Evolutionary conservation across 2,113 vertebrate genomes (phyloP), one percentile per base, ranked within the genome.

Genomic region (Elachura formosa): DNA sequence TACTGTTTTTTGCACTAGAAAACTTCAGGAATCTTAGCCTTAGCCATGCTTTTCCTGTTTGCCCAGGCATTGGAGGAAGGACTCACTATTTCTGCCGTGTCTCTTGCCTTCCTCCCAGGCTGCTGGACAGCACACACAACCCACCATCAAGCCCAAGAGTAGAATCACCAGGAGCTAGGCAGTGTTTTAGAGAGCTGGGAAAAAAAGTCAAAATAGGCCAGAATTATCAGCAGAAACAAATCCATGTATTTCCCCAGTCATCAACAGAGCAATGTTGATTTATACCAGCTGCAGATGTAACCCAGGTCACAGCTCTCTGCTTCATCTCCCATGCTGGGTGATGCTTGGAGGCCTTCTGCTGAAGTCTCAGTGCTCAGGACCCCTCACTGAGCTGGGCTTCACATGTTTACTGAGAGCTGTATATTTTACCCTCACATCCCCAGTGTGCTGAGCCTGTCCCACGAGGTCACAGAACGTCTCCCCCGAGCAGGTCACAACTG

Each of bases 251-350:
- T 91, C 34, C n/a, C 29, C 25, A 12, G 43, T 52, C 77, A 84
- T 38, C 72, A 88, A 34, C n/a, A 59, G 82, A 91, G 40, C 8
- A 2, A 80, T 48, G 64, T 38, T 95, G 91, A 87, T 88, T 87
- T 86, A 76, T 43, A 90, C 89, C 93, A 91, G 87, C 87, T 93
- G 96, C 51, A 83, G 75, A 86, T 1, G 8, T 80, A 90, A 83
- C 93, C 71, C 7, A 51, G 67, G 72, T 95, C 85, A 90, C 78
- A 88, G 3, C 41, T 83, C 45, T 40, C 58, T 62, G 78, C 78
- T 83, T 45, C 33, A 12, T 82, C 67, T 76, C 75, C 55, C 0
- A 0, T 1, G 2, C 71, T 77, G 81, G 43, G 73, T 75, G 84
- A 63, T 71, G 94, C 91, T 86, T 45, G 73, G 63, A 88, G 91